phyloP scores from a whole-genome alignment of 2,797 vertebrate species.

The Petrocephalus schoutedeni region DNA sequence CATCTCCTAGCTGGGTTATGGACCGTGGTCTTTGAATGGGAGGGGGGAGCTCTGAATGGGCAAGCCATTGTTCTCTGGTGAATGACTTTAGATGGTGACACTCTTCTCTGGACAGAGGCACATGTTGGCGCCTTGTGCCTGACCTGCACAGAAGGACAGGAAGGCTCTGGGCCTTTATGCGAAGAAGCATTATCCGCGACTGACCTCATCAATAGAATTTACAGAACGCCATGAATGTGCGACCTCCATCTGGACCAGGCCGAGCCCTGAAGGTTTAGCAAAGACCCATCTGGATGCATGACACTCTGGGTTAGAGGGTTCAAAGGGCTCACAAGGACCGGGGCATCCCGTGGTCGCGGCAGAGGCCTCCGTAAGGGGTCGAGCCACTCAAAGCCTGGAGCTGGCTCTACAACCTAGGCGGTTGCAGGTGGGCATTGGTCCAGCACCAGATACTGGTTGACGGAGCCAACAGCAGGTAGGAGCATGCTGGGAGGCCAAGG shows the following conservation, averaged over 20 bases:
- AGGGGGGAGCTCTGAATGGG: neutral
- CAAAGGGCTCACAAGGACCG: neutral
- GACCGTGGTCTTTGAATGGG: conserved; percentile 3
- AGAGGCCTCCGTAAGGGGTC: neutral
- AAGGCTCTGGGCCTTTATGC: neutral
- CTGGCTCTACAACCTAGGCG: neutral
- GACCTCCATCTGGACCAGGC: neutral
- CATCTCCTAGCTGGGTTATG: neutral
- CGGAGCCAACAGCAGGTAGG: neutral
- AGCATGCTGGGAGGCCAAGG: neutral
- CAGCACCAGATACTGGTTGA: neutral
- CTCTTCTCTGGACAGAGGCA: neutral
- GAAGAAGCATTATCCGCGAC: neutral
- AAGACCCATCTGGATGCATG: neutral
- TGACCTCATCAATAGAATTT: neutral
- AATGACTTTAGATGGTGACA: conserved; percentile 6
- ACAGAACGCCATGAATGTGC: neutral
- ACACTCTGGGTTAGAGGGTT: neutral
- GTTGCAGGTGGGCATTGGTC: neutral
- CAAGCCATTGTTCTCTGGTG: conserved; percentile 4
- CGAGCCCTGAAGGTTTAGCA: neutral
- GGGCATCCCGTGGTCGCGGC: neutral
- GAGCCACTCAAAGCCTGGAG: neutral
- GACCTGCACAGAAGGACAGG: neutral
- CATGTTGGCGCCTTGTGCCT: neutral